phyloP scores from a whole-genome alignment of 2,888 invertebrate species.

The Busseola fusca region DNA sequence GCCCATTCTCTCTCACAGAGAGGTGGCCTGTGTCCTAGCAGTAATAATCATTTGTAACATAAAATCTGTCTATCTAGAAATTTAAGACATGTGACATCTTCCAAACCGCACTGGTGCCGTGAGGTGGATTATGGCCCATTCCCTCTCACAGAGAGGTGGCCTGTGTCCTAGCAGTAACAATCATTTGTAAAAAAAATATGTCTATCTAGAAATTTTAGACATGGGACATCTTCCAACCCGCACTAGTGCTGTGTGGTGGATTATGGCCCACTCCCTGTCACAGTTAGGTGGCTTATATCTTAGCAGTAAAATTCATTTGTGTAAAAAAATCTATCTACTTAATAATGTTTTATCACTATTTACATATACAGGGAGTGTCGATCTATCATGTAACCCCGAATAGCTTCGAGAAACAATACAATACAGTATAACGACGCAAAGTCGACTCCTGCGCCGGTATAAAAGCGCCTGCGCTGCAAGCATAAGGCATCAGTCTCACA shows the following conservation, averaged over 20 bases:
- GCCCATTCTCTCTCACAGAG: too few species aligned
- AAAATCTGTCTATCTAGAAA: too few species aligned
- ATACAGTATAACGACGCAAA: constrained; percentile 19
- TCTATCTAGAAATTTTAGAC: too few species aligned
- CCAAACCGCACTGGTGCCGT: too few species aligned
- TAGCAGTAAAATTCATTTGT: too few species aligned
- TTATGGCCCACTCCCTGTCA: background rate
- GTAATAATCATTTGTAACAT: too few species aligned
- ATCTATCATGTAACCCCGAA: constrained; percentile 16
- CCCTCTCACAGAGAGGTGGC: too few species aligned
- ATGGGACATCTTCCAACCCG: background rate
- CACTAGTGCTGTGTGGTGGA: background rate
- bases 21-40: too few species aligned
- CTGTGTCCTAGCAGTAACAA: too few species aligned
- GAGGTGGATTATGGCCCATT: too few species aligned
- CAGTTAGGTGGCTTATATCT: background rate
- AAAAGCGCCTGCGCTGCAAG: constrained; percentile 56
- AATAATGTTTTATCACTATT: background rate
- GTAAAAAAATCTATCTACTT: too few species aligned
- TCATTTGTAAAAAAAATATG: too few species aligned
- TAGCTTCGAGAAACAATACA: constrained; percentile 51
- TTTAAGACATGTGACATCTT: background rate
- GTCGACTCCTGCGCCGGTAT: constrained; percentile 59
- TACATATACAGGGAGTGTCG: background rate
- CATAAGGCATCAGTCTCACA: constrained; percentile 82